Evolutionary conservation across 2,797 vertebrate species (phyloP), one percentile per base, ranked within the genome.

Genomic region (Eulemur rubriventer): DNA sequence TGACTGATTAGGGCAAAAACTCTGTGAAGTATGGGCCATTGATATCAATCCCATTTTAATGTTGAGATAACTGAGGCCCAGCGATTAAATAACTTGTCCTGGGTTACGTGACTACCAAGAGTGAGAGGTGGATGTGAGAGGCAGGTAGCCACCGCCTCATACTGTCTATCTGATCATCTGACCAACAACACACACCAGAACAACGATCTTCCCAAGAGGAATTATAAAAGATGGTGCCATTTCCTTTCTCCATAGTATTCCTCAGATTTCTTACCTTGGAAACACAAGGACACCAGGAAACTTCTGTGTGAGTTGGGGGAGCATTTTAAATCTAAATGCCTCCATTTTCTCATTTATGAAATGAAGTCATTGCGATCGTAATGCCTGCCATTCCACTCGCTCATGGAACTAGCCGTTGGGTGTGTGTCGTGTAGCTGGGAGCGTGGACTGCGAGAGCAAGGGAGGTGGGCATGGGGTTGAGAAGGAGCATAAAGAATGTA

Each of bases 21-120:
- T 13, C 43, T 91, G 6, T n/a, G 14, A 84, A 73, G 33, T 28
- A 16, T 26, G 48, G 20, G 1, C 30, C 57, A 33, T 70, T 59
- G 33, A 50, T 30, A 65, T 67, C 57, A 96, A 80, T 46, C 17
- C n/a, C 33, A 95, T 67, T 91, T 94, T 76, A 89, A 80, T 95
- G n/a, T 48, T 67, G 63, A 75, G 38, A 1, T 28, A 14, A 72
- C 3, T 55, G 38, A 87, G 33, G 2, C 22, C 26, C 48, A 26
- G 12, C 4, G 8, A 46, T 65, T 80, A 84, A 38, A 2, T 67
- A 59, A 43, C 2, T 90, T 38, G 17, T 59, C 28, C 11, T n/a
- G 43, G 55, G 11, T 87, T 76, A 30, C 6, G 38, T 11, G n/a
- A 26, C 30, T 41, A 91, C 24, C 20, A 91, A 75, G 73, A 83